phyloP scores from a whole-genome alignment of 2,797 vertebrate genomes.

The Falco novaeseelandiae region DNA sequence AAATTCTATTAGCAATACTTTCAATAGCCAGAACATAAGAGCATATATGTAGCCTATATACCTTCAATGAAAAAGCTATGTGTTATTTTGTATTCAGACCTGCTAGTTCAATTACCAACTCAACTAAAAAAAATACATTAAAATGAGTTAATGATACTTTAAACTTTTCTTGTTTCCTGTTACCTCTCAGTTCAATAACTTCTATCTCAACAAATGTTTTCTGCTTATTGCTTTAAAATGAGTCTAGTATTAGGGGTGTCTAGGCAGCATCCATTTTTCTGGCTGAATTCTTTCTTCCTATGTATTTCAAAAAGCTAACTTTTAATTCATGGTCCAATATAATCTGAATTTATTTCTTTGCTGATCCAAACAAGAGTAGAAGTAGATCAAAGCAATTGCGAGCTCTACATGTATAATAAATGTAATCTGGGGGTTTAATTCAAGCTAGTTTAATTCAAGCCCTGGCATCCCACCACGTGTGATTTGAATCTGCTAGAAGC shows the following conservation, averaged over 20 bases:
- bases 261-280: neutral
- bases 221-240: neutral
- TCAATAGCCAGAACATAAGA: neutral
- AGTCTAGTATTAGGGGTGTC: neutral
- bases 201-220: neutral
- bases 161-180: neutral
- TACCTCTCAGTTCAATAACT: neutral
- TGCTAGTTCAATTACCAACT: neutral
- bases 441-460: neutral
- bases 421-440: neutral
- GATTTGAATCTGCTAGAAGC: neutral
- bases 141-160: conserved; percentile 1
- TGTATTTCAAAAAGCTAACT: neutral
- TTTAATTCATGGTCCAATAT: neutral
- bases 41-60: neutral
- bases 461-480: neutral
- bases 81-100: neutral
- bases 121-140: conserved; percentile 21
- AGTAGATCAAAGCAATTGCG: neutral
- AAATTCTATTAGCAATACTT: conserved; percentile 41
- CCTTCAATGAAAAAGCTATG: neutral
- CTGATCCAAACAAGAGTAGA: neutral
- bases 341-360: neutral
- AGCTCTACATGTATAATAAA: neutral
- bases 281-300: neutral